Evolutionary conservation across 2,888 invertebrate species (phyloP), one percentile per base, ranked within the genome.

Genomic region (Dolomedes plantarius): DNA sequence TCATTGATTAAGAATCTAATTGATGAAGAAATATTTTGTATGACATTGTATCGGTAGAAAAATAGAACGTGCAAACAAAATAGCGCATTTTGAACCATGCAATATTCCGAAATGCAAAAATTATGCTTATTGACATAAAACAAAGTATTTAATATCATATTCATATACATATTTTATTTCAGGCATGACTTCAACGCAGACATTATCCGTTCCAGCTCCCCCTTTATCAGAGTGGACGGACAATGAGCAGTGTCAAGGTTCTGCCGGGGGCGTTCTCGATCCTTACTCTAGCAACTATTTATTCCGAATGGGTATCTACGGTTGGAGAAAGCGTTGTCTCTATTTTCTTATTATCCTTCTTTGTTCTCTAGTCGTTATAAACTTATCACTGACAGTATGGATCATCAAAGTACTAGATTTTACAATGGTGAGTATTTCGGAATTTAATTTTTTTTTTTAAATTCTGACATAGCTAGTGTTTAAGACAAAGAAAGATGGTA

Each of bases 321-420:
- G 98, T 65, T 99, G 99, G 99, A 93, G 98, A 89, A 98, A 98
- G 92, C 94, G 97, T 92, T 98, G 98, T 92, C 94, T 99, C 73
- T 99, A 98, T 92, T 94, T 95, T 75, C 94, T 98, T 90, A 95
- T 99, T 89, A 93, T 97, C 91, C 94, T 96, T 36, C 94, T 98
- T 89, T 95, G 97, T 92, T 93, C 97, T 89, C 94, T 98, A 93
- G 96, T 98, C 92, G 95, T 97, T 90, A 94, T 98, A 90, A 99
- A 99, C 93, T 94, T 99, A 90, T 96, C 97, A 23, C 94, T 99
- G 89, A 98, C 98, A 13, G 94, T 98, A 71, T 99, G 98, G 98
- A 96, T 99, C 89, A 94, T 99, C 89, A 96, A 88, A 69, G 86
- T 89, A 1, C 56, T 89, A 36, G 87, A 88, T 56, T 88, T 89